phyloP scores from a whole-genome alignment of 2,888 invertebrate genomes.

The Ashinkailepas kermadecensis region DNA sequence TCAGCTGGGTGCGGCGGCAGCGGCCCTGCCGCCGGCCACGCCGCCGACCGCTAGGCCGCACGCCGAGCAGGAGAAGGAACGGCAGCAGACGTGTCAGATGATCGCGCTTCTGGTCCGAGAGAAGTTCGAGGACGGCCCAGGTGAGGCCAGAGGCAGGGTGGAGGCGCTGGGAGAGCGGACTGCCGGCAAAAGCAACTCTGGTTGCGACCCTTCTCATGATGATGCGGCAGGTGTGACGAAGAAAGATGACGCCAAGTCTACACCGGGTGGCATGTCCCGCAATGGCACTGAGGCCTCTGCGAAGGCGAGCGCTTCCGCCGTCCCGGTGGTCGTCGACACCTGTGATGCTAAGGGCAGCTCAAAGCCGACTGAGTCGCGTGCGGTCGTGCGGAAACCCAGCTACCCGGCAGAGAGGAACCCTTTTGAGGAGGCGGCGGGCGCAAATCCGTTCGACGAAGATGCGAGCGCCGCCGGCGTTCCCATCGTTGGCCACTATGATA shows the following conservation, averaged over 20 bases:
- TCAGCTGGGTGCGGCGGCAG: background rate
- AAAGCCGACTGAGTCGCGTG: too few relatives aligned
- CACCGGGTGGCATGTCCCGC: too few relatives aligned
- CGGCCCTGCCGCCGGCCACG: background rate
- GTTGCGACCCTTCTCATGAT: too few relatives aligned
- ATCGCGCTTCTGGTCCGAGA: background rate
- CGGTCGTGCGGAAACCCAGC: background rate
- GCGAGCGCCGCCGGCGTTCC: background rate
- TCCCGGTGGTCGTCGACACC: too few relatives aligned
- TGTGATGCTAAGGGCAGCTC: too few relatives aligned
- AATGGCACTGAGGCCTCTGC: too few relatives aligned
- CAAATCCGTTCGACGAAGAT: background rate
- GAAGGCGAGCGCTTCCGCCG: too few relatives aligned
- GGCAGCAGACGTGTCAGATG: background rate
- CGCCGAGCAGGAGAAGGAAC: background rate
- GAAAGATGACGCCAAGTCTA: too few relatives aligned
- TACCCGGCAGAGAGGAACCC: conserved; percentile 39
- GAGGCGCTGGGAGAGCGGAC: background rate
- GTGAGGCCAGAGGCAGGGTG: background rate
- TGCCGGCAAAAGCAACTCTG: too few relatives aligned
- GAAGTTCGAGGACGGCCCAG: background rate
- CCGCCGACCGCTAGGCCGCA: background rate
- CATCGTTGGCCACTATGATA: background rate
- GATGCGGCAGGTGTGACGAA: too few relatives aligned
- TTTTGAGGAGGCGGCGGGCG: background rate